Base-by-base conservation (phyloP, 2,797 vertebrate genomes). In the Apodemus agrarius region DNA sequence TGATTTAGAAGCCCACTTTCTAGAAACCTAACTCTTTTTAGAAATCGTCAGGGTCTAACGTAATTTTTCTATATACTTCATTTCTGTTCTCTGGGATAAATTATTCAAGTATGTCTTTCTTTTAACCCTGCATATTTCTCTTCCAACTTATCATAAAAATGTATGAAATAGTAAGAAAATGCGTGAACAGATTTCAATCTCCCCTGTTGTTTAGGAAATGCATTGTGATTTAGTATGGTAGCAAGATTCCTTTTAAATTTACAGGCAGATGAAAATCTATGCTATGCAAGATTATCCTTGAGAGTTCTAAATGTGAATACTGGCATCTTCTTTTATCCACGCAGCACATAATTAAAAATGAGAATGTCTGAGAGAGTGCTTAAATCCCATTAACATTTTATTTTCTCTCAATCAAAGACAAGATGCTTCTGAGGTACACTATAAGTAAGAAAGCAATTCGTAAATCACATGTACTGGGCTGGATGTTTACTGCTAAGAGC, bases 81-180 rank as follows among this genome's bases (percentile, higher is more conserved):
- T n/a, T 94, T 97, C 79, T 87, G 34, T 90, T 22, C 52, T 93
- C 61, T 90, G 49, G 49, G 63, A 93, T 92, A 92, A 93, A 95
- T 92, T 93, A 95, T 91, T 97, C 82, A 89, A 89, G 75, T 93
- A 12, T 93, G 26, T 8, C 67, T 90, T 93, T 79, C 46, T 90
- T 91, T 92, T 94, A 96, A 92, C 14, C 40, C 61, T 92, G n/a
- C 12, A 79, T 85, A 80, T 96, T 93, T 96, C 65, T 93, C 75
- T 65, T 91, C 81, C 89, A 75, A 89, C 46, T 74, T 59, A 89
- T 52, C 74, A 82, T 88, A 78, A 84, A 96, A 93, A 79, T 46
- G 12, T 78, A 76, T 83, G 72, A 69, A 89, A 24, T 84, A 84
- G 63, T 91, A 91, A 95, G 34, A 94, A 96, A 97, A 87, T 37